Percentiles rank a stretch among this genome's conserved stretches.
Conservation (phyloP, 2,113 vertebrate species). For the Mus pahari region DNA sequence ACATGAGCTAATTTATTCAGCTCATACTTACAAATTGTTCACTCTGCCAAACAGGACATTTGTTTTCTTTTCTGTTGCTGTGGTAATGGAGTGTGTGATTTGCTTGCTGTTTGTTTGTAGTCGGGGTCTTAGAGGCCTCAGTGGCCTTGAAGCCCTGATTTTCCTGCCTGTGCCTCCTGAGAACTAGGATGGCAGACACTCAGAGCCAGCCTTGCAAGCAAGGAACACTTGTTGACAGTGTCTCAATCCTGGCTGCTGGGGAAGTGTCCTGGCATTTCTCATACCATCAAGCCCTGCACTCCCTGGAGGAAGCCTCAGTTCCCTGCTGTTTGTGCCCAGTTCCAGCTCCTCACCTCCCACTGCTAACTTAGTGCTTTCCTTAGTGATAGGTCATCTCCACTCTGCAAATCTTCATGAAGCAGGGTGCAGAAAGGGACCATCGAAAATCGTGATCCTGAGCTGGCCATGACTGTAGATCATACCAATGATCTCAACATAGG, state of each 20-base stretch:
- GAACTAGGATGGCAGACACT: background rate
- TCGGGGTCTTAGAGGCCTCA: background rate
- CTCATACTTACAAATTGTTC: background rate
- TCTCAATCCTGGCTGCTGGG: background rate
- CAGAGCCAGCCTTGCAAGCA: background rate
- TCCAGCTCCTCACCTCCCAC: background rate
- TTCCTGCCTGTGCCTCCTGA: background rate
- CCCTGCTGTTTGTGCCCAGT: background rate
- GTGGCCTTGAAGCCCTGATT: background rate
- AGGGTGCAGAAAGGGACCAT: background rate
- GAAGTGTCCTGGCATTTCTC: background rate
- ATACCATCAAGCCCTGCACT: background rate
- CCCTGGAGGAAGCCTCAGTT: background rate
- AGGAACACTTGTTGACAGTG: background rate
- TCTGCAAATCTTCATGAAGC: background rate
- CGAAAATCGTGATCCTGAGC: background rate
- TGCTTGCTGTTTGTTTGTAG: background rate
- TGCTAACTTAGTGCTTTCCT: background rate
- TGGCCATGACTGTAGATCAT: background rate
- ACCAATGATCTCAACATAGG: background rate
- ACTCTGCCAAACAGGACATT: background rate
- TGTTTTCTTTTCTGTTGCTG: background rate
- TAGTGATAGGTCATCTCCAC: background rate
- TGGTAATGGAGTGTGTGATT: background rate
- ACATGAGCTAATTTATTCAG: background rate